Base-by-base conservation (phyloP, 2,888 invertebrate genomes). In the Bembecia ichneumoniformis region DNA sequence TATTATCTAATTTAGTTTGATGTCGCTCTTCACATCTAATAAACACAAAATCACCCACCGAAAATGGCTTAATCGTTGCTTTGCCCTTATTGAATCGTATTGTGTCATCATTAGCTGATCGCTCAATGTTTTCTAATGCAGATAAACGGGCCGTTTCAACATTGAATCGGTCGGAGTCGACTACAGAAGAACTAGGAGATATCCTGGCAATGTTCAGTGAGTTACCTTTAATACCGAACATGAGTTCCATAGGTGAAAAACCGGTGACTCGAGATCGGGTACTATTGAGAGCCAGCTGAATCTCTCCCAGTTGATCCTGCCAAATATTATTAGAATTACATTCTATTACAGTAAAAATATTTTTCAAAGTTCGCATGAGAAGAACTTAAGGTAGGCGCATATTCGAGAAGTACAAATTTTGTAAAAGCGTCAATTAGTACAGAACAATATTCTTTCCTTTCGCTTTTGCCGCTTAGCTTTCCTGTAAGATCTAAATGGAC, bases 401-500 rank as follows among this genome's bases (percentile, higher is more conserved):
- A 48, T 35, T 60, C 53, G 1, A 62, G 17, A 0, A 64, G 44
- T 1, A 59, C 51, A 35, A 54, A 63, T 45, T 64, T 64, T 0
- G 59, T 63, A 43, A 64, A 66, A 0, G 50, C 53, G 16, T 68
- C 64, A 0, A 64, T 60, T 0, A 59, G 54, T 1, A 63, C 64
- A 0, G 56, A 59, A 1, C 11, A 44, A 35, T 66, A 64, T 36
- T 66, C 60, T 36, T 63, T 63, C 2, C 49, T 35, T 9, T 63
- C 58, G 17, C 59, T 63, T 20, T 65, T 68, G 0, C 62, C 64
- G 16, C 61, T 63, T 0, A 66, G 50, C 28, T 63, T 63, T 0
- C 64, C 66, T 0, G 58, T 57, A 1, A 60, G 13, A 17, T 66
- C 64, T 3, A 64, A 52, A 35, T 65, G 62, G 3, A 68, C 45